These are phyloP conservation scores for Enteromius mattozi DNA, from an alignment of 2,797 vertebrate genomes.

Conservation along the genomic window DNA sequence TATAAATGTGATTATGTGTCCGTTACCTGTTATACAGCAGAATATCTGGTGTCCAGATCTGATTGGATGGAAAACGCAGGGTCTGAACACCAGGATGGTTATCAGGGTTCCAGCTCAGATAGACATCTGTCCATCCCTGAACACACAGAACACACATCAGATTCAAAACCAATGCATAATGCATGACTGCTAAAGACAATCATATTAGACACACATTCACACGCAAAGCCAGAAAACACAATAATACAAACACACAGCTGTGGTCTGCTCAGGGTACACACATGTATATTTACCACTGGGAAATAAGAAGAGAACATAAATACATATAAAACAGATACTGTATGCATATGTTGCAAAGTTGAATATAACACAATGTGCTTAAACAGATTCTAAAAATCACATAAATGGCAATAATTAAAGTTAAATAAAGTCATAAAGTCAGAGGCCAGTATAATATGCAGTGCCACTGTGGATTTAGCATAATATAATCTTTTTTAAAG, in stretches of 20 bases:
- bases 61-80: slow-evolving; percentile 85
- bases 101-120: slow-evolving; percentile 87
- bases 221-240: neutral
- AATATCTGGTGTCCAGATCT: slow-evolving; percentile 91
- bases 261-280: slow-evolving; percentile 18
- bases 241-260: slow-evolving; percentile 47
- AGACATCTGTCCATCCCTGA: slow-evolving; percentile 86
- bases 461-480: neutral
- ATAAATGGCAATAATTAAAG: neutral
- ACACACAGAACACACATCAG: slow-evolving; percentile 34
- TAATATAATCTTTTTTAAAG: neutral
- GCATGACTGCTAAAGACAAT: slow-evolving; percentile 16
- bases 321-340: slow-evolving; percentile 15
- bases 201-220: slow-evolving; percentile 6
- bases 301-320: slow-evolving; percentile 10
- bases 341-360: neutral
- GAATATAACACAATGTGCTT: neutral
- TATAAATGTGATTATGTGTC: neutral
- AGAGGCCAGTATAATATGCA: neutral
- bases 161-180: slow-evolving; percentile 10
- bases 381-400: neutral
- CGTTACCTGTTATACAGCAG: slow-evolving; percentile 91
- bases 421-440: neutral
- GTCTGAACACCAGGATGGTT: slow-evolving; percentile 87
- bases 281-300: slow-evolving; percentile 5